Base-by-base conservation (phyloP, 2,113 vertebrate species). In the Ciconia boyciana region DNA sequence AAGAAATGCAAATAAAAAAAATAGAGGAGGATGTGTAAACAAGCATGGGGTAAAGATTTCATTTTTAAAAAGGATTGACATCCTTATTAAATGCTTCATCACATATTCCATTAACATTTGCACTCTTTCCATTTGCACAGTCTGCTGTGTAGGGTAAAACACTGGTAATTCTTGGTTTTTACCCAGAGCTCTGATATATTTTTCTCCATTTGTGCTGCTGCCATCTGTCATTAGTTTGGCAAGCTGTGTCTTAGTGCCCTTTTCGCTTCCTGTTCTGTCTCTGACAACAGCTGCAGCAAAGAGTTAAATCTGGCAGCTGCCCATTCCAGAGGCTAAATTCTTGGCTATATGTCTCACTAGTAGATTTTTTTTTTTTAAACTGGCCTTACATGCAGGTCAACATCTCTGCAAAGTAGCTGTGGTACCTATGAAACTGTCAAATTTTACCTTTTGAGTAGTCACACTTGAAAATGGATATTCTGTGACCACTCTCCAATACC, bases 41-140 rank as follows among this genome's bases (percentile, higher is more conserved):
- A 95, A 76, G 1, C 31, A 82, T 18, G 9, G 9, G 16, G 43
- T 88, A 89, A 65, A 72, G 7, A 93, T 78, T 84, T 89, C 8
- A 78, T 76, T 82, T 94, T 79, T 51, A 3, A 43, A 89, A 94
- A 58, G 51, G 15, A 75, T 5, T 87, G 48, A 79, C 48, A 82
- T 87, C 74, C 89, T 96, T 83, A 92, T 94, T 87, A 89, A 94
- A 94, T 82, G 10, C 41, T 92, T 87, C 44, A 84, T 84, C 41
- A 79, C 32, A 49, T 78, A 68, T 82, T 89, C 61, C 65, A 79
- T 93, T 94, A 89, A 92, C 83, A 76, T 93, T 94, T 95, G 25
- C 65, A 57, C 72, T 82, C 34, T 25, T 81, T 93, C 57, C 32
- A 62, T 90, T 93, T 77, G 54, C 54, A 58, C 31, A 57, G 34